Evolutionary conservation across 1,140 invertebrate genomes (phyloP), one percentile per base, ranked within the genome.

Genomic region (Drosophila nikananu): DNA sequence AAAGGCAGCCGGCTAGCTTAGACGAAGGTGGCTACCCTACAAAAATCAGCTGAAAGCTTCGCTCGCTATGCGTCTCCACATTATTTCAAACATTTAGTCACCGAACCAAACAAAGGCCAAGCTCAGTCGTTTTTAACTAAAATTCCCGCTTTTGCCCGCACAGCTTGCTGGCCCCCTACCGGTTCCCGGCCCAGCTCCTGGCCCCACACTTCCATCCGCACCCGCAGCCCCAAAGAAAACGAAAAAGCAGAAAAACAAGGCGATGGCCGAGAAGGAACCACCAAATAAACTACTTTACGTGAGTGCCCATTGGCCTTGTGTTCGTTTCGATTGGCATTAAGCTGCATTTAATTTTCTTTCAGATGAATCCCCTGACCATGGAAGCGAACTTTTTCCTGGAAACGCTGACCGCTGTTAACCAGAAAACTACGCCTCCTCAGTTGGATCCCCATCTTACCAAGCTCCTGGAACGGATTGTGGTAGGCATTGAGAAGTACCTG

Each of bases 281-380:
- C 41, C 60, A 32, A 68, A 68, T 15, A 64, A 67, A 37, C 27
- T 78, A 17, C 67, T 89, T 54, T 87, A 87, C 25, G 83, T 87
- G 51, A 83, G 81, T 83, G 12, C 10, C 2, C 2, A 32, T 10
- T 25, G 15, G 17, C n/a, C n/a, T 8, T 23, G 19, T 12, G 5
- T 4, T 10, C 17, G 1, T 10, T 32, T 5, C 2, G n/a, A 42
- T 17, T 61, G 13, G 48, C 7, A 17, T 27, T 39, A 32, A 51
- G 1, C 6, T 6, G 17, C 21, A 3, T 8, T 2, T 1, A 37
- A 30, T 30, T 54, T 15, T 23, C 7, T 35, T 48, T 25, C 55
- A 92, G 91, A 41, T 92, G 27, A 91, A 92, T 77, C 91, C 91
- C 0, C 46, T 92, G 21, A 91, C 91, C 2, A 46, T 92, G 63